Evolutionary conservation across 2,797 vertebrate species (phyloP).

Genomic region (Pseudochaenichthys georgianus): DNA sequence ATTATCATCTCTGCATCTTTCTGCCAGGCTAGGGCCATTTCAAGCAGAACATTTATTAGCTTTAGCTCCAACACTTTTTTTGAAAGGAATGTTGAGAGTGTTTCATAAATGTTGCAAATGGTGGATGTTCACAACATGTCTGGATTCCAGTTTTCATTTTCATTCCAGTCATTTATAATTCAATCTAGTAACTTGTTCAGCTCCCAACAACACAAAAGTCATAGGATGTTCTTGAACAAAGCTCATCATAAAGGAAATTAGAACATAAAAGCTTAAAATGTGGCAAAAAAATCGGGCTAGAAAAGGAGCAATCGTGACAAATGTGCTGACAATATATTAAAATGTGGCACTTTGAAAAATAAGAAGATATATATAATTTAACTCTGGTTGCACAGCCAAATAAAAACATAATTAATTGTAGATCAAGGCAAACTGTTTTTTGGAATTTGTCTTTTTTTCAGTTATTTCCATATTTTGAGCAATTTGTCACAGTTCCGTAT

Average conservation of each 20-base stretch:
- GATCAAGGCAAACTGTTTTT: slow-evolving; percentile 1
- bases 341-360: slow-evolving; percentile 1
- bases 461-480: slow-evolving; percentile 4
- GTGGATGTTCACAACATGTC: neutral
- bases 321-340: neutral
- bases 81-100: neutral
- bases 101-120: neutral
- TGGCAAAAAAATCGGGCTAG: neutral
- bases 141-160: neutral
- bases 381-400: neutral
- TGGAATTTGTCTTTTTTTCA: neutral
- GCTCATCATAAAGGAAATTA: neutral
- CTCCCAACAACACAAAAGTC: neutral
- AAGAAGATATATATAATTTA: neutral
- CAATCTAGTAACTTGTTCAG: neutral
- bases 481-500: neutral
- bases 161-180: neutral
- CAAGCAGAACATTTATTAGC: neutral
- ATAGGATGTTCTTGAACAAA: neutral
- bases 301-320: neutral
- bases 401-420: neutral
- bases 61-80: slow-evolving; percentile 1
- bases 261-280: neutral
- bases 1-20: neutral
- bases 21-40: neutral